These are phyloP conservation scores for Flexamia atlantica DNA, from an alignment of 2,888 invertebrate genomes.

Conservation along the genomic window DNA sequence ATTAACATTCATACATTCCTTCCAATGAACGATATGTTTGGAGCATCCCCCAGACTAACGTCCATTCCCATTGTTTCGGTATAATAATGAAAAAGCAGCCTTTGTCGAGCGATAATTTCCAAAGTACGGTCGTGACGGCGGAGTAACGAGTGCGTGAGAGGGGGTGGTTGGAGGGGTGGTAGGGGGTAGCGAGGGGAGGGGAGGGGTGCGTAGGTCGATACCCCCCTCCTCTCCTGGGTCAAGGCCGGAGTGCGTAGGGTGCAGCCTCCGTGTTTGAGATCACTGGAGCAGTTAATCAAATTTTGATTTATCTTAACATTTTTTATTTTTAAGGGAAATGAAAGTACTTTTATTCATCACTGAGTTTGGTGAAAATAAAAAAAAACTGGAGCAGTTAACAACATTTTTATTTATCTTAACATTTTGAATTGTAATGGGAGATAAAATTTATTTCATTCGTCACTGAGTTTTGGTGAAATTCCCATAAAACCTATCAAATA, in stretches of 20 bases:
- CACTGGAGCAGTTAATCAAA: no score
- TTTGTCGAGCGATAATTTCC: constrained; percentile 28
- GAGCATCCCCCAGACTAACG: background rate
- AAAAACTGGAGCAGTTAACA: no score
- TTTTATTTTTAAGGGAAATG: no score
- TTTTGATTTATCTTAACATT: no score
- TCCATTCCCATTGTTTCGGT: constrained; percentile 2
- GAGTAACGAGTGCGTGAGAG: constrained; percentile 38
- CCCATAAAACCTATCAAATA: no score
- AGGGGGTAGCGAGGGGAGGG: background rate
- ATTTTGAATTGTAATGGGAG: no score
- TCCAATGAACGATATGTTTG: background rate
- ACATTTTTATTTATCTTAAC: no score
- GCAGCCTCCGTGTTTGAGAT: background rate
- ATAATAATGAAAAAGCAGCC: constrained; percentile 21
- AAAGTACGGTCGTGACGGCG: constrained; percentile 23
- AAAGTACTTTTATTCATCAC: no score
- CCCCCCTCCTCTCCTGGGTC: background rate
- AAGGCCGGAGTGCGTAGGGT: constrained; percentile 5
- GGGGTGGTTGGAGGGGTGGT: background rate
- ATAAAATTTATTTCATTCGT: no score
- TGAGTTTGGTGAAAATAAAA: no score
- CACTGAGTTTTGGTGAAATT: no score
- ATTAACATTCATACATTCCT: no score
- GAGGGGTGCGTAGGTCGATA: constrained; percentile 36